Base-by-base conservation (phyloP, 2,888 invertebrate species). In the Pachliopta kotzebuea region DNA sequence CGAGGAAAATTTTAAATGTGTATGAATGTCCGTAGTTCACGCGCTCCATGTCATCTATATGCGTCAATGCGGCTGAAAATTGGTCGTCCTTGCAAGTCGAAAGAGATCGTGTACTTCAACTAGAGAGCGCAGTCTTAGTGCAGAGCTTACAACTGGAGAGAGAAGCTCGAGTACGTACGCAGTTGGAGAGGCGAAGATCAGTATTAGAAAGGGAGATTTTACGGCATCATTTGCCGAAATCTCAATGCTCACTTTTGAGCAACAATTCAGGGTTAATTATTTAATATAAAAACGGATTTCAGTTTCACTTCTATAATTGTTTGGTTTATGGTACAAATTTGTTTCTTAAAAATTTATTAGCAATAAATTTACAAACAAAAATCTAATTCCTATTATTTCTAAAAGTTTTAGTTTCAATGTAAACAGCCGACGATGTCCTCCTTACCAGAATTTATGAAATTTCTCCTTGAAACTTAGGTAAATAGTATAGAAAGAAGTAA, bases 21-120 rank as follows among this genome's bases (percentile, higher is more conserved):
- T 11, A n/a, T 45, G 6, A 4, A 45, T n/a, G 0, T 45, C 18
- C 21, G 7, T 72, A 90, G 90, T 69, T 84, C 18, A 77, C 86
- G 4, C 77, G 83, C 60, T 87, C 89, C 1, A 69, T 90, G 66
- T 81, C 88, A 31, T 81, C 83, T 3, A 71, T 88, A 52, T 87
- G 86, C 67, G 78, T 81, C 4, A 77, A 71, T 67, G 81, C 85
- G n/a, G 82, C 84, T 3, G 85, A 87, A 21, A 87, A 86, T 6
- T 90, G 90, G 89, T 78, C 86, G 0, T 86, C 90, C 1, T 68
- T 91, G 61, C 79, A 85, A 0, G 78, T 80, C 6, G 91, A 92
- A 72, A 76, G 92, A 2, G 81, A 85, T 49, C 86, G 88, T 4
- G 88, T 90, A 37, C 74, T 88, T 7, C 78, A 80, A 7, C 75